A percentile compares a stretch with the other conserved stretches of the same genome.
These are phyloP conservation scores for Anorthoa munda DNA, from an alignment of 2,888 invertebrate genomes.

Conservation along the genomic window DNA sequence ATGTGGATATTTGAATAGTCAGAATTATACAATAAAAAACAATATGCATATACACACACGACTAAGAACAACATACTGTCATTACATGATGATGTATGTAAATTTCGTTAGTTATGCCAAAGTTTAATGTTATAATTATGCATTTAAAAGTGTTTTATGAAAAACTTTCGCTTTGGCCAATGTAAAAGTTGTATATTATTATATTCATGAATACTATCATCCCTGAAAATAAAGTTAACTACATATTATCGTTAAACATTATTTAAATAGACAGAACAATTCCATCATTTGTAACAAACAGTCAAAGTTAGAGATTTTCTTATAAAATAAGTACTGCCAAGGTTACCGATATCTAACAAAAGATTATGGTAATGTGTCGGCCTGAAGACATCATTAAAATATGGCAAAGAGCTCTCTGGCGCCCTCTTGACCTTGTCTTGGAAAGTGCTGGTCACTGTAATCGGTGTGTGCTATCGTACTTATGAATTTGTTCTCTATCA, in stretches of 20 bases:
- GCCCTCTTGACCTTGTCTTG: constrained; percentile 50
- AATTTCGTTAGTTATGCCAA: too few relatives aligned
- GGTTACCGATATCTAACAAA: constrained; percentile 48
- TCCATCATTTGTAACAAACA: constrained; percentile 14
- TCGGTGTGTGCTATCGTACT: constrained; percentile 11
- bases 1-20: too few relatives aligned
- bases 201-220: too few relatives aligned
- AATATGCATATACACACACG: too few relatives aligned
- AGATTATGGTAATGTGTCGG: constrained; percentile 53
- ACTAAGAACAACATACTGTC: too few relatives aligned
- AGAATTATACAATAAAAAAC: too few relatives aligned
- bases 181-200: too few relatives aligned
- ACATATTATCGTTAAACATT: background rate
- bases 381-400: constrained; percentile 56
- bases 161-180: too few relatives aligned
- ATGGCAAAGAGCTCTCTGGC: constrained; percentile 52
- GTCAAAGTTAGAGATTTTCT: constrained; percentile 16
- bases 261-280: background rate
- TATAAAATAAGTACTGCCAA: constrained; percentile 35
- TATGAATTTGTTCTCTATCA: background rate
- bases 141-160: too few relatives aligned
- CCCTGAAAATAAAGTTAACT: background rate
- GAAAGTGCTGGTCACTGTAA: constrained; percentile 52
- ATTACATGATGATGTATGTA: too few relatives aligned
- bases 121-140: too few relatives aligned